Percentiles rank a stretch among this genome's conserved stretches.
Conservation (phyloP, 2,113 vertebrate species). For the Anarrhichthys ocellatus region DNA sequence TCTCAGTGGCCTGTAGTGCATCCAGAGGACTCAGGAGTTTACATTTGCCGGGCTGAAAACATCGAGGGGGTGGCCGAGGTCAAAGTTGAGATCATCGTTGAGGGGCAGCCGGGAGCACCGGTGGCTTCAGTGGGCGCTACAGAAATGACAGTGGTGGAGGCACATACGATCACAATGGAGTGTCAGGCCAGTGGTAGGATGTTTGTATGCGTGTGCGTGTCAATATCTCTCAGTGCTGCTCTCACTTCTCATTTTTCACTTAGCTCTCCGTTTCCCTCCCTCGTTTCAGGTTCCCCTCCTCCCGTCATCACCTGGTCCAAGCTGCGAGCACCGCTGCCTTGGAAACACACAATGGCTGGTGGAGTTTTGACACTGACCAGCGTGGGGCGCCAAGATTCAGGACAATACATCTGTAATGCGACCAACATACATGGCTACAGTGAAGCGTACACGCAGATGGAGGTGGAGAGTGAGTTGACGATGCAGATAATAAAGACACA, state of each 20-base stretch:
- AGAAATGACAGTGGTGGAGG: conserved; percentile 85
- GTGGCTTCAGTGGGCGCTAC: conserved; percentile 79
- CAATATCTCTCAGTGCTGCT: background rate
- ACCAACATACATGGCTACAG: conserved; percentile 86
- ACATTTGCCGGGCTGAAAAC: conserved; percentile 89
- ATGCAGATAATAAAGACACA: background rate
- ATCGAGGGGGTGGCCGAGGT: conserved; percentile 85
- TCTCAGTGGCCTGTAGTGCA: conserved; percentile 84
- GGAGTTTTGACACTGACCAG: conserved; percentile 87
- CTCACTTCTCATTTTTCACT: background rate
- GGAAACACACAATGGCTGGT: conserved; percentile 88
- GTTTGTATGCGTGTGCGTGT: background rate
- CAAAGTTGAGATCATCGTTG: conserved; percentile 86
- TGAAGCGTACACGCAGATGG: conserved; percentile 88
- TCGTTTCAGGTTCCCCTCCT: conserved; percentile 83
- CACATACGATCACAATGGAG: conserved; percentile 85
- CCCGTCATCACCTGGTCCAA: conserved; percentile 95
- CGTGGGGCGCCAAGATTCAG: conserved; percentile 94
- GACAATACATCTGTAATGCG: conserved; percentile 98
- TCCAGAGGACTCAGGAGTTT: conserved; percentile 86
- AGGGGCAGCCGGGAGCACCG: conserved; percentile 65
- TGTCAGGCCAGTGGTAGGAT: conserved; percentile 88
- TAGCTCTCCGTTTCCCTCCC: background rate
- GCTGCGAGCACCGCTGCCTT: conserved; percentile 93
- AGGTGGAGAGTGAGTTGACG: conserved; percentile 91